These are phyloP conservation scores for Girardinichthys multiradiatus DNA, from an alignment of 2,113 vertebrate genomes.

Conservation along the genomic window DNA sequence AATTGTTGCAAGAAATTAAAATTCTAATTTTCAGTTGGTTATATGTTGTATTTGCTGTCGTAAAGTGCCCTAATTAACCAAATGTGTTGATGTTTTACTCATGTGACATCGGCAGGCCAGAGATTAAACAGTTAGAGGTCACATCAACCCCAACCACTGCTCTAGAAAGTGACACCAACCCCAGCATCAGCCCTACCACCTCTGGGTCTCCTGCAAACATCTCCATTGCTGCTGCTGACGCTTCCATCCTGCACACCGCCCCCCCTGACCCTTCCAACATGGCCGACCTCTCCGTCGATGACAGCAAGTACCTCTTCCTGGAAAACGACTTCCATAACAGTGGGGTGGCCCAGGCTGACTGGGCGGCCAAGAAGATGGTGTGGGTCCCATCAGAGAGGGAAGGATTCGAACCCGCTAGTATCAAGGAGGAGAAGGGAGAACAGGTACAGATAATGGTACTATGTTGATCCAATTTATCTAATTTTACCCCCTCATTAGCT, in stretches of 20 bases:
- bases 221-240: not conserved
- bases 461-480: no score
- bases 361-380: constrained; percentile 92
- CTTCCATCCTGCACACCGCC: not conserved
- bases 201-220: not conserved
- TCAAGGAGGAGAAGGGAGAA: constrained; percentile 95
- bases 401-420: constrained; percentile 91
- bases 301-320: constrained; percentile 92
- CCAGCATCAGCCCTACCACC: not conserved
- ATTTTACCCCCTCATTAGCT: not conserved
- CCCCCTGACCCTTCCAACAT: constrained; percentile 40
- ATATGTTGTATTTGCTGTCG: not conserved
- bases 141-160: constrained; percentile 2
- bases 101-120: constrained; percentile 28
- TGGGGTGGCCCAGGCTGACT: constrained; percentile 91
- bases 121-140: constrained; percentile 34
- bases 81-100: not conserved
- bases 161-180: constrained; percentile 3
- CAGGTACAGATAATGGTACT: constrained; percentile 68
- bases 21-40: no score
- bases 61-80: not conserved
- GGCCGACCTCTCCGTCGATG: constrained; percentile 77
- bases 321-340: constrained; percentile 89
- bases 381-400: constrained; percentile 95
- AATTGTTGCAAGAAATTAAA: no score